Evolutionary conservation across 2,888 invertebrate species (phyloP).

Genomic region (Sinhomidia bicolor): DNA sequence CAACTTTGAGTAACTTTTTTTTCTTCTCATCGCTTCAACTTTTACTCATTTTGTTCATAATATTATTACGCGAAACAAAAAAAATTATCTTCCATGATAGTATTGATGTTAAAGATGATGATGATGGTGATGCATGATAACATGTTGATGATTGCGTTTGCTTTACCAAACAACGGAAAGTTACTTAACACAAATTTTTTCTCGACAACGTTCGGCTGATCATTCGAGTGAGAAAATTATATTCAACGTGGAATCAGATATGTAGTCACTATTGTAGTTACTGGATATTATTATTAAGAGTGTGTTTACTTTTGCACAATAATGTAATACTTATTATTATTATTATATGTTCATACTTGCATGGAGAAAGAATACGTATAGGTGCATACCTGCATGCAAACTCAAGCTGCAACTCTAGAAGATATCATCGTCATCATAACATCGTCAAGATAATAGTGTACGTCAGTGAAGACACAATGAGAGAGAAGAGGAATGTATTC

Average conservation of each 20-base stretch:
- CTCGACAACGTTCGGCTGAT: constrained; percentile 69
- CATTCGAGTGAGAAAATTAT: constrained; percentile 59
- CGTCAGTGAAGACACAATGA: neutral
- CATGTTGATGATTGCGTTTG: neutral
- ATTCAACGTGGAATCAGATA: constrained; percentile 19
- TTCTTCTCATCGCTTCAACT: neutral
- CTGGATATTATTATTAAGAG: neutral
- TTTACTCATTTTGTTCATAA: neutral
- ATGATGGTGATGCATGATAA: neutral
- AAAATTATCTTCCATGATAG: neutral
- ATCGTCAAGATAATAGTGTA: neutral
- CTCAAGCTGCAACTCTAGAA: neutral
- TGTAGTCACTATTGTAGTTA: neutral
- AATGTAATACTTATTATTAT: neutral
- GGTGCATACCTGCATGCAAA: neutral
- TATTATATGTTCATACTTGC: neutral
- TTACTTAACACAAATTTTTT: constrained; percentile 61
- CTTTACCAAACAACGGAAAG: constrained; percentile 21
- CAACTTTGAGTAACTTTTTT: neutral
- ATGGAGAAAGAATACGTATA: neutral
- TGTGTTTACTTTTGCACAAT: neutral
- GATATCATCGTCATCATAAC: constrained; percentile 4
- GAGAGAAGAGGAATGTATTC: neutral
- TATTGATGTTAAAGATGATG: neutral
- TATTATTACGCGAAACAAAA: neutral